Conservation (phyloP, 2,113 vertebrate genomes). For the Sialia sialis region DNA sequence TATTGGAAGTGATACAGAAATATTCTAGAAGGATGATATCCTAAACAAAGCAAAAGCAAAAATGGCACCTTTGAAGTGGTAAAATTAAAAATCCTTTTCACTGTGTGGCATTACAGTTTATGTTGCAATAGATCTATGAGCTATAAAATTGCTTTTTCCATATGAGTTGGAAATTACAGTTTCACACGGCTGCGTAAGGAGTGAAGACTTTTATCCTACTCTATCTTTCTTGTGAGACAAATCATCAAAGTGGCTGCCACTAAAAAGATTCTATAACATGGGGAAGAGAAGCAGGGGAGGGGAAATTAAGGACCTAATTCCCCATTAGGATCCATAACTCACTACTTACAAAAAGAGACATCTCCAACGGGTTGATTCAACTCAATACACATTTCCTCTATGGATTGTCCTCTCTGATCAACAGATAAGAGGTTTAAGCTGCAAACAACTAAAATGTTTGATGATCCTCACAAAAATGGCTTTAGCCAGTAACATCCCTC, state of each 20-base stretch:
- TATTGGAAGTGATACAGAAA: background rate
- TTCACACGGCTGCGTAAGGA: background rate
- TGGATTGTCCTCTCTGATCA: background rate
- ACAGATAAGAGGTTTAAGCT: background rate
- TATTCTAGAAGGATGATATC: background rate
- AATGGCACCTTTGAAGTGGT: background rate
- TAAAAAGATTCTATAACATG: rapidly evolving
- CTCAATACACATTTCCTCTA: background rate
- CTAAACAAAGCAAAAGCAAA: background rate
- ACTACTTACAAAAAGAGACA: background rate
- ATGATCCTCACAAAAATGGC: background rate
- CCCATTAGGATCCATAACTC: background rate
- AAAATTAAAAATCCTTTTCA: background rate
- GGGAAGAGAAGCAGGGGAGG: background rate
- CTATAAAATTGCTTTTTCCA: background rate
- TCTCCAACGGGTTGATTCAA: background rate
- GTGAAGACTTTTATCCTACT: background rate
- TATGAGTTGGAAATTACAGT: background rate
- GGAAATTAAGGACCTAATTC: background rate
- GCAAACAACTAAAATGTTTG: background rate
- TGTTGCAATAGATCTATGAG: background rate
- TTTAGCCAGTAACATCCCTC: background rate
- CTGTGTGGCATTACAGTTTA: background rate
- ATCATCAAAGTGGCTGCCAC: background rate
- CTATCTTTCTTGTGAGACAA: background rate